Evolutionary conservation across 1,140 invertebrate genomes (phyloP), one percentile per base, ranked within the genome.

Genomic region (Ephestia elutella): DNA sequence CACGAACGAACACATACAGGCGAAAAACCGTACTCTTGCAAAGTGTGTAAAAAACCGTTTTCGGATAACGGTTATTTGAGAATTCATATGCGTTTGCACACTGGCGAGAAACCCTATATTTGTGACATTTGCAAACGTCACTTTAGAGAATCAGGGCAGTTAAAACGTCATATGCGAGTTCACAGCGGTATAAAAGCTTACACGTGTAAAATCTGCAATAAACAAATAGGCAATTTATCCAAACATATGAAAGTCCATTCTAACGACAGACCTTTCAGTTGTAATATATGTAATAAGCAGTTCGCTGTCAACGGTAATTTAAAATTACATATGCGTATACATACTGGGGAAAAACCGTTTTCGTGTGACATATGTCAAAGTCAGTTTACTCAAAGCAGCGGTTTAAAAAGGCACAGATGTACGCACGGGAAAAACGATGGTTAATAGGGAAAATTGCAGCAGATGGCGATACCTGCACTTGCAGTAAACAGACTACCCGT

Each of bases 1-100:
- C 96, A 97, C 71, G 92, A 96, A 89, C 88, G 95, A 21, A 96
- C 94, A 0, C 96, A 98, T 75, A 92, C 93, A 0, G 92, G 95
- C 15, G 91, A 95, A 25, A 93, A 95, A 65, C 96, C 97, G 0
- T 97, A 96, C 77, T 92, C 93, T 0, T 99, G 82, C 49, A 70
- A 66, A 54, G 64, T 80, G 0, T 85, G 82, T 21, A 76, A 75
- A 62, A 89, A 86, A 64, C 82, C 71, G 0, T 90, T 90, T 66
- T 83, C 85, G 0, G 86, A 84, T 49, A 87, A 81, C 1, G 88
- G 86, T 13, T 82, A 86, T 49, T 71, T 87, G 9, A 87, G 85
- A 61, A 82, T 87, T 17, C 89, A 90, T 60, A 87, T 89, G 82
- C 64, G 89, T 0, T 78, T 88, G 0, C 89, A 90, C 62, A 78